phyloP scores from a whole-genome alignment of 2,888 invertebrate genomes.

The Euzetes globulus region DNA sequence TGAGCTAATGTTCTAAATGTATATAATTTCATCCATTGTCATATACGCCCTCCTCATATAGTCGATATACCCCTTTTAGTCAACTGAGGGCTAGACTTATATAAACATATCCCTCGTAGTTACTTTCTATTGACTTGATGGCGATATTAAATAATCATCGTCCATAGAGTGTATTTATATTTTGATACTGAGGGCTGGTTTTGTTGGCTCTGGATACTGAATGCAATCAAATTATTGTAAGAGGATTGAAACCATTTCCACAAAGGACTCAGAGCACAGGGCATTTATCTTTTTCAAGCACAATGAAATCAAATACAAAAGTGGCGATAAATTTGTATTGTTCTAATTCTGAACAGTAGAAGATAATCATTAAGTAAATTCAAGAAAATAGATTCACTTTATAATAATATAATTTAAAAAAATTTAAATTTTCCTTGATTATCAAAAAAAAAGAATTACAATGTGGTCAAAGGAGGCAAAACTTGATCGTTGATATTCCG shows the following conservation, averaged over 20 bases:
- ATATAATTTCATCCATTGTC: conserved; percentile 8
- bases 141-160: not conserved
- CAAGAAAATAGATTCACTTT: no score
- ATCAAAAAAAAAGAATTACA: no score
- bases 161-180: not conserved
- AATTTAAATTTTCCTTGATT: no score
- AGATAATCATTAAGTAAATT: no score
- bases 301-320: no score
- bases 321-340: no score
- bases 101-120: no score
- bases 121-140: not conserved
- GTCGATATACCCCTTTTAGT: not conserved
- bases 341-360: no score
- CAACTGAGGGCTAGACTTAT: not conserved
- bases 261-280: not conserved
- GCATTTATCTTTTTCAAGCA: conserved; percentile 17
- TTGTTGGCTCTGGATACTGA: not conserved
- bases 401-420: no score
- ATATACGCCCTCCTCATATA: conserved; percentile 3
- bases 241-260: not conserved
- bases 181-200: not conserved
- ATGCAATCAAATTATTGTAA: conserved; percentile 14
- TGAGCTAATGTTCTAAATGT: conserved; percentile 23
- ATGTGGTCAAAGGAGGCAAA: no score
- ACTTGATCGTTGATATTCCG: no score